phyloP scores from a whole-genome alignment of 2,888 invertebrate species.

The Scrobipalpa atriplicella region DNA sequence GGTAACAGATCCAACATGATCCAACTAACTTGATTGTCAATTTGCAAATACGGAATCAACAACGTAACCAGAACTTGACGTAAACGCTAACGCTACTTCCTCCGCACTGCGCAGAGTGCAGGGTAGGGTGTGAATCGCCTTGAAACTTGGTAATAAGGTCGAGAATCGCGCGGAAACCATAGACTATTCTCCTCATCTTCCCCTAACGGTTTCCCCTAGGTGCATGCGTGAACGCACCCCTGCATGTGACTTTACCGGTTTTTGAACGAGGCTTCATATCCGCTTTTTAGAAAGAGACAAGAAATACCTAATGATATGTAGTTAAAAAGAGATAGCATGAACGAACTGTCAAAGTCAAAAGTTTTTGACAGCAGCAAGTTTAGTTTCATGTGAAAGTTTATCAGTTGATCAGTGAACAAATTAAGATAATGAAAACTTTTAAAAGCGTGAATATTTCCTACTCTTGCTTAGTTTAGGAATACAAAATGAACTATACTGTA shows the following conservation, averaged over 20 bases:
- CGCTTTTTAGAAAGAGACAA: neutral
- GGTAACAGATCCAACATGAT: too few relatives aligned
- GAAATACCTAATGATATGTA: neutral
- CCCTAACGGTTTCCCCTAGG: too few relatives aligned
- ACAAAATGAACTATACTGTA: slow-evolving; percentile 54
- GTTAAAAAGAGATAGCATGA: neutral
- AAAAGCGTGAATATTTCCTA: slow-evolving; percentile 42
- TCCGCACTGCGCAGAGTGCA: too few relatives aligned
- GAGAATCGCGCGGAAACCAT: too few relatives aligned
- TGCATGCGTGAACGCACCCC: too few relatives aligned
- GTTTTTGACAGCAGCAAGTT: slow-evolving; percentile 10
- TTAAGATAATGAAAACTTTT: slow-evolving; percentile 51
- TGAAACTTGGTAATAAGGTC: too few relatives aligned
- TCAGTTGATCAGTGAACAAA: slow-evolving; percentile 11
- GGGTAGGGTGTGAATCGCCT: too few relatives aligned
- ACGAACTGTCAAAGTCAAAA: slow-evolving; percentile 6
- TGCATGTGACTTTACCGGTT: slow-evolving; percentile 14
- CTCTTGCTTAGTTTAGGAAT: slow-evolving; percentile 34
- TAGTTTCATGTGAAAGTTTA: slow-evolving; percentile 1
- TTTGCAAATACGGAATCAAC: too few relatives aligned
- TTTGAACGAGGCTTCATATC: slow-evolving; percentile 9
- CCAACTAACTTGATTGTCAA: too few relatives aligned
- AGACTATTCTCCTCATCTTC: too few relatives aligned
- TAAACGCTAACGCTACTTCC: too few relatives aligned
- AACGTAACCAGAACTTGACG: too few relatives aligned